Evolutionary conservation across 1,140 invertebrate species (phyloP).

Genomic region (Sminthurinus signatus): DNA sequence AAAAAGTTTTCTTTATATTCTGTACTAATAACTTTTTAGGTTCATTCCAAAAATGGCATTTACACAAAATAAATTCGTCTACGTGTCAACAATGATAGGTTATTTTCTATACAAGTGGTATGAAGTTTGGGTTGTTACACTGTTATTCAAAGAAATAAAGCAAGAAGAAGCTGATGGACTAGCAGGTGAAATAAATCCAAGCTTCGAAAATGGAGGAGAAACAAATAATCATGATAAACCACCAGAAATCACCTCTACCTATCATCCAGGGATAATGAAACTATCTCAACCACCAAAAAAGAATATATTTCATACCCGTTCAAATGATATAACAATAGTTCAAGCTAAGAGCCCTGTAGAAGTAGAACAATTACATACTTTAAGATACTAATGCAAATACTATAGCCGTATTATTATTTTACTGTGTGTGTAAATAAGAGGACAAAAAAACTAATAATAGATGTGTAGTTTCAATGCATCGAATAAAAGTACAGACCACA

Average conservation of each 20-base stretch:
- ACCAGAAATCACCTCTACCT: not conserved
- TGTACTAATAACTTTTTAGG: too few relatives aligned
- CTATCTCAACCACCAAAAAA: not conserved
- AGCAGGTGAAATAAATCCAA: too few relatives aligned
- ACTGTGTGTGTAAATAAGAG: too few relatives aligned
- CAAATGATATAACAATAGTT: not conserved
- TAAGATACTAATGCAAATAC: too few relatives aligned
- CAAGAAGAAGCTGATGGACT: not conserved
- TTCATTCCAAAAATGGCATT: constrained; percentile 30
- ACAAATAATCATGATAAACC: not conserved
- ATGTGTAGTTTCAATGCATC: too few relatives aligned
- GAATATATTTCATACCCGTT: not conserved
- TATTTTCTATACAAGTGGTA: constrained; percentile 38
- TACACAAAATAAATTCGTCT: constrained; percentile 29
- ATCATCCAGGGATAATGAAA: too few relatives aligned
- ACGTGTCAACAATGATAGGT: constrained; percentile 17
- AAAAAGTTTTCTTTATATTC: too few relatives aligned
- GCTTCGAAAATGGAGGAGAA: too few relatives aligned
- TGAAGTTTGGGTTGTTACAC: constrained; percentile 30
- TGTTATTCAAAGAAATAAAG: constrained; percentile 24
- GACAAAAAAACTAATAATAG: too few relatives aligned
- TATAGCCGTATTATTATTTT: too few relatives aligned
- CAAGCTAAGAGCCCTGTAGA: not conserved
- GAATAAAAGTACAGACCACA: too few relatives aligned
- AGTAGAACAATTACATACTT: not conserved